Percentiles rank a stretch among this genome's conserved stretches.
These are phyloP conservation scores for Phymorhynchus buccinoides DNA, from an alignment of 1,140 invertebrate species.

Conservation along the genomic window DNA sequence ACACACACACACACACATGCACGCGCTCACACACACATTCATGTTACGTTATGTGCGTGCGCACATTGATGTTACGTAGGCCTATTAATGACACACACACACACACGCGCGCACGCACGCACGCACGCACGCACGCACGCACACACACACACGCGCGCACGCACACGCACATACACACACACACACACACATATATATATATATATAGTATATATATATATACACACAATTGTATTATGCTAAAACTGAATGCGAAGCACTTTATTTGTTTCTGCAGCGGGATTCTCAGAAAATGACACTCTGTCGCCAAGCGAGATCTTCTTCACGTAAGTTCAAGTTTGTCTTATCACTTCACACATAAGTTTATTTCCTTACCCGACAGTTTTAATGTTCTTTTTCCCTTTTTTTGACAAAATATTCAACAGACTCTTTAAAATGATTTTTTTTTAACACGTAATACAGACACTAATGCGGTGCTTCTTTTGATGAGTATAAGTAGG, in stretches of 20 bases:
- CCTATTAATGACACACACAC: neutral
- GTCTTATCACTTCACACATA: no score
- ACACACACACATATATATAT: neutral
- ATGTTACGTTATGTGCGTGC: neutral
- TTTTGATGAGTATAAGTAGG: no score
- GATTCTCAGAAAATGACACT: neutral
- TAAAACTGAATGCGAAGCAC: neutral
- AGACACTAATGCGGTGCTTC: no score
- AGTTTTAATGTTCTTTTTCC: no score
- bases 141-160: constrained; percentile 19
- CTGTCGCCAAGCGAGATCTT: constrained; percentile 29
- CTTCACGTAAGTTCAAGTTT: constrained; percentile 14
- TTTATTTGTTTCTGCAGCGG: neutral
- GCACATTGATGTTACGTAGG: no score
- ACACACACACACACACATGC: neutral
- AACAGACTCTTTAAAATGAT: no score
- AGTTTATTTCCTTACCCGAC: no score
- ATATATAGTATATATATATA: neutral
- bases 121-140: constrained; percentile 5
- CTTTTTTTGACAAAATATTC: no score
- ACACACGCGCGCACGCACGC: constrained; percentile 12
- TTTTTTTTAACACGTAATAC: no score
- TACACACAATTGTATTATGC: neutral
- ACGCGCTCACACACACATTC: constrained; percentile 1
- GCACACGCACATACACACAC: neutral